These are phyloP conservation scores for Chrysomela aeneicollis DNA, from an alignment of 2,888 invertebrate genomes.

Conservation along the genomic window DNA sequence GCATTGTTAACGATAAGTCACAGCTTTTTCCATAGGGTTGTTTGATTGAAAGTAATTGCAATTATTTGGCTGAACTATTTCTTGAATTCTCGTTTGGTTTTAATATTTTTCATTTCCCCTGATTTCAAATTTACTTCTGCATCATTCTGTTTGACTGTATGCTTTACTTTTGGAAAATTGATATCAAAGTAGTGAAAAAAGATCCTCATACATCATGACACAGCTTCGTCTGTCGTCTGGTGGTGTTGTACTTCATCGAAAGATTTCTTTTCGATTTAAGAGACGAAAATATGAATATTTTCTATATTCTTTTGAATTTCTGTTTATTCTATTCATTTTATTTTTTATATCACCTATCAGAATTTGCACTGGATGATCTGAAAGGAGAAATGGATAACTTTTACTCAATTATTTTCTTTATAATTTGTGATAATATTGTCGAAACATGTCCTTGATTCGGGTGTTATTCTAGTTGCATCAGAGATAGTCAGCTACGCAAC, in stretches of 20 bases:
- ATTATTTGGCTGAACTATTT: conserved; percentile 11
- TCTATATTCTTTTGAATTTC: background rate
- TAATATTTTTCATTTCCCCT: background rate
- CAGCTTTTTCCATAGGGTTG: background rate
- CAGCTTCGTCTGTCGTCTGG: background rate
- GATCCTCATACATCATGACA: conserved; percentile 3
- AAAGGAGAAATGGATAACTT: conserved; percentile 4
- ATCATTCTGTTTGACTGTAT: background rate
- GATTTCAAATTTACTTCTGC: background rate
- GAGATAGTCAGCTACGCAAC: background rate
- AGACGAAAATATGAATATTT: conserved; percentile 5
- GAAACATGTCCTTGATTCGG: background rate
- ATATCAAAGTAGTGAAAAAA: conserved; percentile 3
- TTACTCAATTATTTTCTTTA: background rate
- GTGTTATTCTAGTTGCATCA: conserved; percentile 4
- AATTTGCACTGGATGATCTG: conserved; percentile 1
- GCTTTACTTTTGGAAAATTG: conserved; percentile 1
- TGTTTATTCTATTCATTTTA: background rate
- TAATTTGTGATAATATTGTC: conserved; percentile 13
- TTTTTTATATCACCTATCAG: background rate
- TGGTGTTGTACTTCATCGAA: background rate
- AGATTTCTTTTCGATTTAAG: background rate
- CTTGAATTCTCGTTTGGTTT: conserved; percentile 6
- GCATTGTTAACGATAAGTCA: conserved; percentile 2
- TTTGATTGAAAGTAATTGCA: background rate